A percentile compares a stretch with the other conserved stretches of the same genome.
These are phyloP conservation scores for Tetramorium alpestre DNA, from an alignment of 1,140 invertebrate species.

Conservation along the genomic window DNA sequence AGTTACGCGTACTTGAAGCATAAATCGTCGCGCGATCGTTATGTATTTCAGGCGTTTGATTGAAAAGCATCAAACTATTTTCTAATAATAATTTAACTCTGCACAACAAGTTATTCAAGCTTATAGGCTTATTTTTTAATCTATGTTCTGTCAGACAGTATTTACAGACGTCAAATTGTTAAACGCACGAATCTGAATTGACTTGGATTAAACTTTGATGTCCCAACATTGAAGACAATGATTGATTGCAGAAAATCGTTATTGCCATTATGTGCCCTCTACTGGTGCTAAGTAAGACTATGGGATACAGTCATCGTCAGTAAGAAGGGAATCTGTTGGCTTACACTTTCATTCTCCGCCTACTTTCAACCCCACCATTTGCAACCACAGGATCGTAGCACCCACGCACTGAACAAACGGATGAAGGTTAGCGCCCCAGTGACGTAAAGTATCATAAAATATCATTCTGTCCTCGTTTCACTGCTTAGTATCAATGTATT, in stretches of 20 bases:
- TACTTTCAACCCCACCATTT: slow-evolving; percentile 38
- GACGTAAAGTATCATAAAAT: not conserved
- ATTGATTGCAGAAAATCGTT: slow-evolving; percentile 18
- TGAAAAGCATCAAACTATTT: no score
- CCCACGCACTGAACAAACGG: slow-evolving; percentile 8
- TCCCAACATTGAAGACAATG: not conserved
- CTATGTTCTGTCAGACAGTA: no score
- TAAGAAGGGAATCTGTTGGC: slow-evolving; percentile 37
- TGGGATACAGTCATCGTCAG: slow-evolving; percentile 7
- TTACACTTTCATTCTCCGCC: slow-evolving; percentile 18
- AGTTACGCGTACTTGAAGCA: no score
- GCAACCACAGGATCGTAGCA: slow-evolving; percentile 39
- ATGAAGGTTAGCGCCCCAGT: not conserved
- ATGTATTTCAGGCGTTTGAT: no score
- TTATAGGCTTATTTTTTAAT: no score
- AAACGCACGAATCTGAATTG: no score
- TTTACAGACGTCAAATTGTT: no score
- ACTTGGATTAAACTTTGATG: not conserved
- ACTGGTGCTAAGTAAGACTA: slow-evolving; percentile 24
- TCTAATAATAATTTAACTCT: no score
- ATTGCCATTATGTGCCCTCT: slow-evolving; percentile 13
- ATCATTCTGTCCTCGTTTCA: not conserved
- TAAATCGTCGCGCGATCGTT: no score
- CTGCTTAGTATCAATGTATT: not conserved
- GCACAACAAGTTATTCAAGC: no score